phyloP scores from a whole-genome alignment of 2,888 invertebrate species.

The Scaptomyza caliginosa region DNA sequence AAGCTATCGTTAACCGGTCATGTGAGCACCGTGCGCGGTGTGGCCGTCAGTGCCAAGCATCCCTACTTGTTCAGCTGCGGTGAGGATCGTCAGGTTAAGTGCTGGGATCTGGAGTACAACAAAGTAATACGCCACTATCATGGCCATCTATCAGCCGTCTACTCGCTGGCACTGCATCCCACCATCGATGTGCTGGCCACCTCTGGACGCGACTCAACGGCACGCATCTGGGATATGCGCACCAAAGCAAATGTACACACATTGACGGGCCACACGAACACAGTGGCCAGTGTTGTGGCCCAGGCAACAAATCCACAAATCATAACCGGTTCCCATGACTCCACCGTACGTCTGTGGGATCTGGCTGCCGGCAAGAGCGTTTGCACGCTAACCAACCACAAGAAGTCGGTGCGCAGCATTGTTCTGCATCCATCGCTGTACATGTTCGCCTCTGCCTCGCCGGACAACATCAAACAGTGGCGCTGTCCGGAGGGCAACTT shows the following conservation, averaged over 20 bases:
- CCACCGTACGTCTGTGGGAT: constrained; percentile 98
- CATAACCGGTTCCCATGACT: constrained; percentile 97
- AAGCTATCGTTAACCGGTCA: constrained; percentile 99
- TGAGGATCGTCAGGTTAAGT: constrained; percentile 99
- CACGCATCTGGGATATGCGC: constrained; percentile 99
- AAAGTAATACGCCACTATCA: constrained; percentile 99
- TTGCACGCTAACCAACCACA: constrained; percentile 98
- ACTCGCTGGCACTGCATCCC: constrained; percentile 94
- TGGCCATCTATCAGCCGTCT: constrained; percentile 98
- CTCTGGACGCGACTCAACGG: constrained; percentile 97
- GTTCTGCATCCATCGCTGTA: constrained; percentile 91
- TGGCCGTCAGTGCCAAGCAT: constrained; percentile 96
- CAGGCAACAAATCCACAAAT: constrained; percentile 98
- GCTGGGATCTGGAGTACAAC: constrained; percentile 99
- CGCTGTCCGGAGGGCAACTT: constrained; percentile 99
- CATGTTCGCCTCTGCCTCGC: constrained; percentile 98
- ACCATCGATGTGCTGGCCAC: constrained; percentile 97
- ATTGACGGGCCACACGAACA: constrained; percentile 97
- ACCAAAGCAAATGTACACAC: constrained; percentile 99
- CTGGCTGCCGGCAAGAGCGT: constrained; percentile 97
- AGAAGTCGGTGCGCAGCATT: constrained; percentile 95
- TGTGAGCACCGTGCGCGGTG: constrained; percentile 97
- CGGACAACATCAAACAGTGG: constrained; percentile 99
- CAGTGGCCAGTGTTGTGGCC: constrained; percentile 96
- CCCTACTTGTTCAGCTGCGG: constrained; percentile 99